phyloP scores from a whole-genome alignment of 2,888 invertebrate genomes.

The Marasmarcha lunaedactyla region DNA sequence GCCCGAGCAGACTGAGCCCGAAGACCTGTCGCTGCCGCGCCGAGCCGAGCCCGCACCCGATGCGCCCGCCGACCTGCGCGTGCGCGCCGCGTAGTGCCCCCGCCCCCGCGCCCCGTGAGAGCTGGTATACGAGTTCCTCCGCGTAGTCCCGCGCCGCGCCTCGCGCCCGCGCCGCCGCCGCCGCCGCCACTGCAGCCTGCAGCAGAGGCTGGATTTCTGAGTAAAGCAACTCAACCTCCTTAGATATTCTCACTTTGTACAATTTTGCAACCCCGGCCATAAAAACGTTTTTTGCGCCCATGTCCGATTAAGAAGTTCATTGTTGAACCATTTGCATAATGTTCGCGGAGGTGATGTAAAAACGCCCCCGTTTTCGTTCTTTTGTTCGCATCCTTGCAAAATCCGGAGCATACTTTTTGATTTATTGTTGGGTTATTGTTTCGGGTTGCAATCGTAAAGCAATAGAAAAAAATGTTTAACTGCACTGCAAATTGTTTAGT shows the following conservation, averaged over 20 bases:
- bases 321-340: conserved; percentile 64
- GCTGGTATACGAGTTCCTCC: conserved; percentile 86
- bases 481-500: too few relatives aligned
- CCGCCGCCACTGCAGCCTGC: background rate
- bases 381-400: conserved; percentile 48
- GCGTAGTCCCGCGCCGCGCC: conserved; percentile 45
- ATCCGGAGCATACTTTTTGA: conserved; percentile 52
- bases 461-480: background rate
- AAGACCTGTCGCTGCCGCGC: conserved; percentile 83
- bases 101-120: conserved; percentile 37
- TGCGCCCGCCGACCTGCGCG: conserved; percentile 62
- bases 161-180: conserved; percentile 5
- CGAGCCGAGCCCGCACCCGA: conserved; percentile 60
- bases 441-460: conserved; percentile 16
- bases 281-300: conserved; percentile 45
- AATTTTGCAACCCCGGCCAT: conserved; percentile 40
- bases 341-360: conserved; percentile 53
- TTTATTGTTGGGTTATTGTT: conserved; percentile 53
- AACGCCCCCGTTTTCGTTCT: conserved; percentile 48
- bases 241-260: conserved; percentile 51
- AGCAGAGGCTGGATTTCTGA: conserved; percentile 23
- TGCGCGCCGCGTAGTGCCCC: conserved; percentile 58
- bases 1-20: conserved; percentile 93
- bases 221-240: conserved; percentile 39
- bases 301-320: conserved; percentile 60